Evolutionary conservation across 2,113 vertebrate genomes (phyloP), one percentile per base, ranked within the genome.

Genomic region (Colius striatus): DNA sequence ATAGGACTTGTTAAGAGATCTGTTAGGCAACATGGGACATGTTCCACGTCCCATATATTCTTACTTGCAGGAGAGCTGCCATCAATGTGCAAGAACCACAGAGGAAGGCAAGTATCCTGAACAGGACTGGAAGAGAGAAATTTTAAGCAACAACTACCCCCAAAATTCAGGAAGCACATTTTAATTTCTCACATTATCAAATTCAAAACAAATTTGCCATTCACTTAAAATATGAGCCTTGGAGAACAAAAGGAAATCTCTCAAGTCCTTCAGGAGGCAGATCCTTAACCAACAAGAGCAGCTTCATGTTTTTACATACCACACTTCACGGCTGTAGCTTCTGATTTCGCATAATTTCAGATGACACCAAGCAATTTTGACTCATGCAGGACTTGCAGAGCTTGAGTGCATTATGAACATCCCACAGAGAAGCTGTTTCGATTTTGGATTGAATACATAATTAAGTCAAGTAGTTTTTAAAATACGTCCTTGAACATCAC

Each of bases 361-460:
- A 38, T 75, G 73, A 89, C 87, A 97, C 73, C 57, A 63, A 55
- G 73, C 66, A 55, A 84, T 81, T 75, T 61, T 92, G 95, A 96
- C 61, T 94, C 95, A 87, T 27, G 38, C 63, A 74, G 79, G 48
- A 90, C 47, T 78, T 3, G 0, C 68, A 81, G 81, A 82, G 90
- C 90, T 86, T 3, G 34, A 89, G 83, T n/a, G 47, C 50, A 67
- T 90, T 86, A 75, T 2, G 34, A 94, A 87, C 85, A 89, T 68
- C 95, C 86, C 91, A 89, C 94, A 93, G 94, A 94, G 89, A 95
- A 92, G 80, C 84, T 55, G 91, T 61, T 92, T 81, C 19, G 5
- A 81, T 95, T 86, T 57, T 60, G 74, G 73, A 78, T 3, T 65
- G 77, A 94, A 93, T 38, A 61, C 30, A 89, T 79, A 54, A 94